phyloP scores from a whole-genome alignment of 2,797 vertebrate species.

The Spheniscus humboldti region DNA sequence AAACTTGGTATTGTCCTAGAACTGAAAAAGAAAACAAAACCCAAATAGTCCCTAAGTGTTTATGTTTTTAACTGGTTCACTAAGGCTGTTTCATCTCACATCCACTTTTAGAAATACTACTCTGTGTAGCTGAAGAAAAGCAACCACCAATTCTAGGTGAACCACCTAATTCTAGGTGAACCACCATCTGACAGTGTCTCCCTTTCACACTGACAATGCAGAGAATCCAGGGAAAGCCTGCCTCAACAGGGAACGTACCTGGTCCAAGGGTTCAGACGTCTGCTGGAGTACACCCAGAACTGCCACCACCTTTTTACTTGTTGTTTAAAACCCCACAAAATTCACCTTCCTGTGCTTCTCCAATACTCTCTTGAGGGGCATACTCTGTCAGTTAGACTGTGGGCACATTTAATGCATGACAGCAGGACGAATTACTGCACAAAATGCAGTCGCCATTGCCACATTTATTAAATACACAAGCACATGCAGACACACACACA shows the following conservation, averaged over 20 bases:
- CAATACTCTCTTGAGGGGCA: rapidly evolving
- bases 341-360: neutral
- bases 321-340: neutral
- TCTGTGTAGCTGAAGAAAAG: neutral
- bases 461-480: neutral
- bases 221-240: neutral
- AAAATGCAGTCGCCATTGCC: rapidly evolving
- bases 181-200: rapidly evolving
- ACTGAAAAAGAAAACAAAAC: neutral
- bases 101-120: neutral
- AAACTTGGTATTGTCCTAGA: neutral
- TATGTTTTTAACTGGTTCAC: neutral
- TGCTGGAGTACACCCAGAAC: neutral
- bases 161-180: neutral
- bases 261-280: neutral
- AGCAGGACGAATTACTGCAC: neutral
- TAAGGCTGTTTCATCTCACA: neutral
- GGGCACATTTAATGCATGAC: neutral
- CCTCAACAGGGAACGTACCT: neutral
- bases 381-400: neutral
- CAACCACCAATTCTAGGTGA: neutral
- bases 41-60: neutral
- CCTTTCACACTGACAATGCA: neutral
- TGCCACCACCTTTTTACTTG: neutral
- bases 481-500: rapidly evolving